phyloP scores from a whole-genome alignment of 2,888 invertebrate genomes.

The Torymus aiolomorphi region DNA sequence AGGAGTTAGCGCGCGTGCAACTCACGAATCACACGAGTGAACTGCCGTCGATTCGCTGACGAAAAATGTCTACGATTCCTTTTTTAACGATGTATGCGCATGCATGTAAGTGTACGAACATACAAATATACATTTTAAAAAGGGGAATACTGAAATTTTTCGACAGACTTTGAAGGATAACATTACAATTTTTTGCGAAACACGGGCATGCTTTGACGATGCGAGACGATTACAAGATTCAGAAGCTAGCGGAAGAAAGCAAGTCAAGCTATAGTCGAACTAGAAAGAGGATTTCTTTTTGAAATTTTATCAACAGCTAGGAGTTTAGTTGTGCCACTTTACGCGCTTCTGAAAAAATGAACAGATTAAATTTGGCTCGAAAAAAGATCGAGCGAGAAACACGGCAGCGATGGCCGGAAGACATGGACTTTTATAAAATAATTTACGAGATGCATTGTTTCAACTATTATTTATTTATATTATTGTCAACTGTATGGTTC shows the following conservation, averaged over 20 bases:
- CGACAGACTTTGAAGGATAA: too few species aligned
- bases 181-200: too few species aligned
- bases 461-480: too few species aligned
- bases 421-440: constrained; percentile 36
- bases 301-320: not conserved
- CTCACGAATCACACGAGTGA: constrained; percentile 47
- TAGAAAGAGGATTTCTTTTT: constrained; percentile 22
- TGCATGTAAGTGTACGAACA: not conserved
- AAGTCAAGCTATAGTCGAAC: not conserved
- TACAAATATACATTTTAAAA: not conserved
- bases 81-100: not conserved
- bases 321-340: too few species aligned
- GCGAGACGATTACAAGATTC: constrained; percentile 20
- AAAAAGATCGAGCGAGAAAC: not conserved
- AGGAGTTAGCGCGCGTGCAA: constrained; percentile 36
- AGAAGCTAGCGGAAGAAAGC: not conserved
- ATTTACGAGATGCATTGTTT: constrained; percentile 40
- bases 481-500: too few species aligned
- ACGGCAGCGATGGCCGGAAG: constrained; percentile 33
- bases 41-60: constrained; percentile 44
- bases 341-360: not conserved
- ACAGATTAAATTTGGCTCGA: constrained; percentile 26
- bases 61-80: constrained; percentile 4
- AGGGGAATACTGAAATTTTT: not conserved
- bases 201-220: constrained; percentile 10